Evolutionary conservation across 1,140 invertebrate species (phyloP), one percentile per base, ranked within the genome.

Genomic region (Drosophila mayri): DNA sequence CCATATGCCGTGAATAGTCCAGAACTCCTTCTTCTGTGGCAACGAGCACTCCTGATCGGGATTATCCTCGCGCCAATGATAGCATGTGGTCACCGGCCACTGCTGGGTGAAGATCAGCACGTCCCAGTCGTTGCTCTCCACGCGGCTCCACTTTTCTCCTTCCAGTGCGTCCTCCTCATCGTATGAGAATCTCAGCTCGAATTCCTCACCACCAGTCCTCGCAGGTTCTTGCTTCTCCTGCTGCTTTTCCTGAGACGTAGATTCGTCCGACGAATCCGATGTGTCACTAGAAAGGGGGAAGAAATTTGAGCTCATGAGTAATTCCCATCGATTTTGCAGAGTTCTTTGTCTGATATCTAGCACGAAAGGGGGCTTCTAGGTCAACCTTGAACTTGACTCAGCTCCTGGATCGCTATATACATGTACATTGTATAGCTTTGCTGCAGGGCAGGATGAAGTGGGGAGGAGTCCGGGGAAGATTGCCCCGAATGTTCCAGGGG

Each of bases 1-100:
- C 97, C 97, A 98, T 18, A 97, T 93, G 12, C 97, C 97, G 87
- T 98, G 97, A 37, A 98, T 95, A 2, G 95, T 95, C 97, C 97
- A 97, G 16, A 93, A 91, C 50, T 95, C 94, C 44, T 93, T 93
- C 38, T 94, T 93, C 1, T 85, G 87, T 10, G 96, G 96, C 64
- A 97, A 92, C 3, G 91, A 86, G 79, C 97, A 97, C 12, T 93
- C 93, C 76, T 96, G 94, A 1, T 90, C 92, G 1, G 93, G 81
- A 35, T 94, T 93, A 59, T 95, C 93, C 71, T 96, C 94, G 57
- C 93, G 93, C 96, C 96, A 97, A 62, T 94, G 93, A 47, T 94
- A 94, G 87, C 97, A 98, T 11, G 95, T 95, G 0, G 96, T 96
- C 30, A 95, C 93, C 0, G 96, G 96, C 97, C 97, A 98, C 75